phyloP scores from a whole-genome alignment of 2,797 vertebrate species.

The Sardinella longiceps region DNA sequence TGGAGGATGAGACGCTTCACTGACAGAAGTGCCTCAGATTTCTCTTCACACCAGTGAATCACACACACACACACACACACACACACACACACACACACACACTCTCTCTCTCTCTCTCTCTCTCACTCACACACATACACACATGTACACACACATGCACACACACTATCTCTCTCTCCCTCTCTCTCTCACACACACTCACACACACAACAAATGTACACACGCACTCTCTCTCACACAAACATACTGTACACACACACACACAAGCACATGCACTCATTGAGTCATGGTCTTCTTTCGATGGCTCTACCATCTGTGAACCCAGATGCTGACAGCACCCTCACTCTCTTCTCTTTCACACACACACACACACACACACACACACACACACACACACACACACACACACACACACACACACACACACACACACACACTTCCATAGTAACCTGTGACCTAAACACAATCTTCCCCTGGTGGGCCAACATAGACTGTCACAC shows the following conservation, averaged over 20 bases:
- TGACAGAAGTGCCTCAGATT: slow-evolving; percentile 5
- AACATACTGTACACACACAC: background rate
- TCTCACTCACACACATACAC: background rate
- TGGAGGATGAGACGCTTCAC: background rate
- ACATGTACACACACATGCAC: background rate
- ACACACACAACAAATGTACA: too few relatives aligned
- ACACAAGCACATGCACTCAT: background rate
- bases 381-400: too few relatives aligned
- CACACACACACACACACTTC: too few relatives aligned
- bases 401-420: too few relatives aligned
- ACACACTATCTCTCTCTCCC: too few relatives aligned
- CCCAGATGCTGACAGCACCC: background rate
- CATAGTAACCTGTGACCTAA: too few relatives aligned
- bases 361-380: too few relatives aligned
- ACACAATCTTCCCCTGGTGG: too few relatives aligned
- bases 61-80: background rate
- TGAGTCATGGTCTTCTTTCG: background rate
- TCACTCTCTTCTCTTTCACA: too few relatives aligned
- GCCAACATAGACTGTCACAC: too few relatives aligned
- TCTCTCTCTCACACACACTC: background rate
- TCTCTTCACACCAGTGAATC: background rate
- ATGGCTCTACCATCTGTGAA: background rate
- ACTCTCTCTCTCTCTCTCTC: slow-evolving; percentile 10
- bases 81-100: slow-evolving; percentile 26
- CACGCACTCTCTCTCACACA: background rate